phyloP scores from a whole-genome alignment of 2,888 invertebrate species.

The Gandaritis pyraliata region DNA sequence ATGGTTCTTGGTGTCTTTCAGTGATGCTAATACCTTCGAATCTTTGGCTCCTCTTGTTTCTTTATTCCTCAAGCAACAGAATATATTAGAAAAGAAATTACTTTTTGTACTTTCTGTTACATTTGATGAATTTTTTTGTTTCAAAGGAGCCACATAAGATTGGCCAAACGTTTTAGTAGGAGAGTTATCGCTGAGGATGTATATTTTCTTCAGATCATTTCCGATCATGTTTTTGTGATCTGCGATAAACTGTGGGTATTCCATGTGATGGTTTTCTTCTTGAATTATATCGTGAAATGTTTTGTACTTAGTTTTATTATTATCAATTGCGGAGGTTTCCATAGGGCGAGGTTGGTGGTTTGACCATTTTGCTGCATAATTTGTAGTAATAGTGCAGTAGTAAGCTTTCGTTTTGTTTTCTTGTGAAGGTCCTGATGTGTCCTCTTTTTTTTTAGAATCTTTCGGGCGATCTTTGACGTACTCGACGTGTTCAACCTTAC shows the following conservation, averaged over 20 bases:
- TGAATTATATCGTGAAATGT: slow-evolving; percentile 30
- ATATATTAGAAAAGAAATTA: slow-evolving; percentile 43
- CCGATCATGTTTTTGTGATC: slow-evolving; percentile 31
- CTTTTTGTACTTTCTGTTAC: slow-evolving; percentile 37
- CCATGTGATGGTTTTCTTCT: slow-evolving; percentile 38
- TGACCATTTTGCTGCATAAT: slow-evolving; percentile 33
- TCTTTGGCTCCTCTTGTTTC: slow-evolving; percentile 16
- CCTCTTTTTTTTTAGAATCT: slow-evolving; percentile 23
- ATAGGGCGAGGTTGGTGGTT: slow-evolving; percentile 23
- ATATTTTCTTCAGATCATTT: slow-evolving; percentile 37
- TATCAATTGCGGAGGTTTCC: slow-evolving; percentile 21
- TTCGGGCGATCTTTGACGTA: slow-evolving; percentile 32
- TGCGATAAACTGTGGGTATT: slow-evolving; percentile 41
- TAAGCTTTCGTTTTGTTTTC: slow-evolving; percentile 39
- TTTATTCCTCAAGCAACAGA: slow-evolving; percentile 50
- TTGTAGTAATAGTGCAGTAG: slow-evolving; percentile 39
- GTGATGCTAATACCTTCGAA: not conserved
- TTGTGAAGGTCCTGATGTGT: slow-evolving; percentile 15
- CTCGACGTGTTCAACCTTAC: slow-evolving; percentile 36
- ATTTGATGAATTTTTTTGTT: slow-evolving; percentile 27
- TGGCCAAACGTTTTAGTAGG: slow-evolving; percentile 46
- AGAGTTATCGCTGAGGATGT: slow-evolving; percentile 16
- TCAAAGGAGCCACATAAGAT: slow-evolving; percentile 43
- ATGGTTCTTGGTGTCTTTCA: slow-evolving; percentile 12
- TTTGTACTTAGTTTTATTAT: slow-evolving; percentile 35